Evolutionary conservation across 2,888 invertebrate species (phyloP).

Genomic region (Latrodectus hesperus): DNA sequence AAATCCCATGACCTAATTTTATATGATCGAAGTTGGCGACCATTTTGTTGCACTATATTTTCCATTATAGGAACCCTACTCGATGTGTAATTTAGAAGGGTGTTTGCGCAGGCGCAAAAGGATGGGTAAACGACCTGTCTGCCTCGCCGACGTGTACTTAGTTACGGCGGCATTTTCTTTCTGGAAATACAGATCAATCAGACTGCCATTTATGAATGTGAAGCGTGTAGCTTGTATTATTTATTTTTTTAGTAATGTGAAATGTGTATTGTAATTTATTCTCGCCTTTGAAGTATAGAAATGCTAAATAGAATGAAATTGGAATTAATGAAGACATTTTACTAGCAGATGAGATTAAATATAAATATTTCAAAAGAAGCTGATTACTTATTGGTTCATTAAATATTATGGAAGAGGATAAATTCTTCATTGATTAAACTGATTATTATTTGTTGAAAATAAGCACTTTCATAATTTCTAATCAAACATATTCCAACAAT

Average conservation of each 20-base stretch:
- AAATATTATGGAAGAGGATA: too few relatives aligned
- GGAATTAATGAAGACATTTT: not conserved
- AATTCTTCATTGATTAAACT: too few relatives aligned
- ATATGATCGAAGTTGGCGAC: not conserved
- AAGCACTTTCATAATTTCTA: too few relatives aligned
- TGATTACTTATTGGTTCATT: too few relatives aligned
- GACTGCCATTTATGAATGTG: not conserved
- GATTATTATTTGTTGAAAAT: too few relatives aligned
- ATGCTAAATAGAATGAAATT: conserved; percentile 22
- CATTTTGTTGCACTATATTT: not conserved
- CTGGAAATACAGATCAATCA: conserved; percentile 31
- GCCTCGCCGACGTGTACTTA: conserved; percentile 56
- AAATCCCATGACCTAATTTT: conserved; percentile 63
- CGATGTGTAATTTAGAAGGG: conserved; percentile 41
- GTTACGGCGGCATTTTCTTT: conserved; percentile 32
- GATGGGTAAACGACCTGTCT: conserved; percentile 69
- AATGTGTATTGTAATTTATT: not conserved
- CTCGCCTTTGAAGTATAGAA: conserved; percentile 10
- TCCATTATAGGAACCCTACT: not conserved
- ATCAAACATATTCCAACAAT: too few relatives aligned
- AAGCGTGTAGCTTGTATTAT: conserved; percentile 4
- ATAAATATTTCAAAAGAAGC: too few relatives aligned
- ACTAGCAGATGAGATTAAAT: too few relatives aligned
- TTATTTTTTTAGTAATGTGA: conserved; percentile 16
- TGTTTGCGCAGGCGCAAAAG: conserved; percentile 58